These are phyloP conservation scores for Spheniscus humboldti DNA, from an alignment of 2,797 vertebrate genomes.

Conservation along the genomic window DNA sequence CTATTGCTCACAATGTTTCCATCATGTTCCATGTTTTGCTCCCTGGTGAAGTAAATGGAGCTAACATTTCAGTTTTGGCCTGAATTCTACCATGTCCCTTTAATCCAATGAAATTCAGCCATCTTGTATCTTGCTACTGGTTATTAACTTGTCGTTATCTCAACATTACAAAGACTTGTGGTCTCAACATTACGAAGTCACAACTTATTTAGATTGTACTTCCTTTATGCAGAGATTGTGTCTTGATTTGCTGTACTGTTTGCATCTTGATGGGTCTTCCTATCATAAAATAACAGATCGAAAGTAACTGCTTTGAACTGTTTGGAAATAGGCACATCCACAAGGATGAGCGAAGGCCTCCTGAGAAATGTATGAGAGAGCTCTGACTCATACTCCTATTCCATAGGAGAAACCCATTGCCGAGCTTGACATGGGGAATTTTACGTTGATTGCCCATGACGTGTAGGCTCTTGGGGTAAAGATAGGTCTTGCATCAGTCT, in stretches of 20 bases:
- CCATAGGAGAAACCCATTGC: neutral
- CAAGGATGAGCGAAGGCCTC: neutral
- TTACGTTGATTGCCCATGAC: neutral
- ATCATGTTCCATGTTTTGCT: neutral
- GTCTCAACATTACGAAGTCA: neutral
- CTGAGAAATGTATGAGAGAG: neutral
- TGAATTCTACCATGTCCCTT: neutral
- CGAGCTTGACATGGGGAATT: neutral
- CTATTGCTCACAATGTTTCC: neutral
- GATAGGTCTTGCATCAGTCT: neutral
- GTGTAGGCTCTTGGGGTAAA: neutral
- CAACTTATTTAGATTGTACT: neutral
- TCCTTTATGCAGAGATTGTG: neutral
- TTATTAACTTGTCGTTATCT: neutral
- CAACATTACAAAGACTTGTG: too few species aligned
- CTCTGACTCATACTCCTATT: neutral
- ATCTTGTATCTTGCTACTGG: neutral
- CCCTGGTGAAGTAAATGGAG: neutral
- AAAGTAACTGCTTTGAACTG: neutral
- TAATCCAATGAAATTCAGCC: neutral
- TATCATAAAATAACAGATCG: neutral
- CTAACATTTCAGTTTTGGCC: neutral
- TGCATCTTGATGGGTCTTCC: neutral
- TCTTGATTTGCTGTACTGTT: neutral
- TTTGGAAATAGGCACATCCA: neutral